Evolutionary conservation across 2,113 vertebrate genomes (phyloP), one percentile per base, ranked within the genome.

Genomic region (Takifugu bimaculatus): DNA sequence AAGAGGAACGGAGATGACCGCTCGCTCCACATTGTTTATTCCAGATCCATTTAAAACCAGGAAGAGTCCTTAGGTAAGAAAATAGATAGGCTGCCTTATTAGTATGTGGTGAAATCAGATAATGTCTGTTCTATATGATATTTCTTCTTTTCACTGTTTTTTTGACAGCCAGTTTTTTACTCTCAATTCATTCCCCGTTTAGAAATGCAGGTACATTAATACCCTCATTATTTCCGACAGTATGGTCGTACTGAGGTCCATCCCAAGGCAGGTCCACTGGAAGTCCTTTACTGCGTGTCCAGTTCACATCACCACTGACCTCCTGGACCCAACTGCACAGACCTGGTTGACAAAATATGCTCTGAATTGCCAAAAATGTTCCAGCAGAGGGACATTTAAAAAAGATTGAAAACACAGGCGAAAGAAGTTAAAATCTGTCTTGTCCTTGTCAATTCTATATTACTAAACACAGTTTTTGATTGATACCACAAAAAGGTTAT

Each of bases 241-340:
- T 90, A 50, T 90, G 88, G 72, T 92, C 91, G 66, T 88, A 90
- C 35, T 67, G 65, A 39, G 89, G 90, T 65, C 89, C 89, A 55
- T 83, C 60, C 80, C 65, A 86, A 11, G 79, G 79, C 6, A 4
- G 20, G 6, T 77, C 68, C 51, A 80, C 64, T 13, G 86, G 51
- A 63, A 78, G 50, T 54, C 87, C 90, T 20, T 4, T 68, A 50
- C 68, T 85, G 26, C 72, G 82, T 47, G 51, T 76, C 91, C 91
- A 92, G 55, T 88, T 70, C 3, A 80, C 53, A 42, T 74, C 80
- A 67, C 78, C 63, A 12, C 10, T 73, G 26, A 26, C 48, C 42
- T 89, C 86, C 54, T 89, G 88, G 35, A 72, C 60, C 90, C 89
- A 92, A 53, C 66, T 70, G 60, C 91, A 92, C 0, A 90, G 75